These are phyloP conservation scores for Nudaria mundana DNA, from an alignment of 2,888 invertebrate genomes.

Conservation along the genomic window DNA sequence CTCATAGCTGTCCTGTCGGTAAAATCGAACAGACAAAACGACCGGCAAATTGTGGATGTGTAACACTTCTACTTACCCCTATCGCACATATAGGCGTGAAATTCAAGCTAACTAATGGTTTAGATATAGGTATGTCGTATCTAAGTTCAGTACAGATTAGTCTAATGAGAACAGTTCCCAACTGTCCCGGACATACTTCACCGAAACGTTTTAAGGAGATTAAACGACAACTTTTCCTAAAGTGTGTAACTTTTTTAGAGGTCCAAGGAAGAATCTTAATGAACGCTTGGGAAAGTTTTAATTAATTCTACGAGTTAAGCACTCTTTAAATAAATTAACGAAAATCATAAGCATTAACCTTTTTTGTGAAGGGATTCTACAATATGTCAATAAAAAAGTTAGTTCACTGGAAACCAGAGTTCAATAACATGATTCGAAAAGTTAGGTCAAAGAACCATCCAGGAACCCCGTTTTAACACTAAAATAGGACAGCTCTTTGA, in stretches of 20 bases:
- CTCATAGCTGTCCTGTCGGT: too few relatives aligned
- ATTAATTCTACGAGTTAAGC: slow-evolving; percentile 61
- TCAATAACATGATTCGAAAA: not conserved
- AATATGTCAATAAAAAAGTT: not conserved
- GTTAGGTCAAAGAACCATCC: too few relatives aligned
- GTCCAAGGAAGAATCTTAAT: slow-evolving; percentile 52
- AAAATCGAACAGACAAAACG: too few relatives aligned
- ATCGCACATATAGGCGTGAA: too few relatives aligned
- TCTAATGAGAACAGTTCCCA: not conserved
- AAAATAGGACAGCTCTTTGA: too few relatives aligned
- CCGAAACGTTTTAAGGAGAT: slow-evolving; percentile 32
- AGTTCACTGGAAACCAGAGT: not conserved
- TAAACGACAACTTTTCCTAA: slow-evolving; percentile 31
- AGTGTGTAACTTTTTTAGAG: slow-evolving; percentile 26
- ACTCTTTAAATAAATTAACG: slow-evolving; percentile 49
- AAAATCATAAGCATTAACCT: slow-evolving; percentile 19
- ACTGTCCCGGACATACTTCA: slow-evolving; percentile 11
- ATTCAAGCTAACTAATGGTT: too few relatives aligned
- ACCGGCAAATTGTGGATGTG: too few relatives aligned
- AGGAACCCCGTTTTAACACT: not conserved
- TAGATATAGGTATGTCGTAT: too few relatives aligned
- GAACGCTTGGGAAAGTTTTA: slow-evolving; percentile 59
- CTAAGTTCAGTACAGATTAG: too few relatives aligned
- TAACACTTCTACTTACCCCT: too few relatives aligned
- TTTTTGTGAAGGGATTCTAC: not conserved